Conservation (phyloP, 2,797 vertebrate genomes). For the Huso huso region DNA sequence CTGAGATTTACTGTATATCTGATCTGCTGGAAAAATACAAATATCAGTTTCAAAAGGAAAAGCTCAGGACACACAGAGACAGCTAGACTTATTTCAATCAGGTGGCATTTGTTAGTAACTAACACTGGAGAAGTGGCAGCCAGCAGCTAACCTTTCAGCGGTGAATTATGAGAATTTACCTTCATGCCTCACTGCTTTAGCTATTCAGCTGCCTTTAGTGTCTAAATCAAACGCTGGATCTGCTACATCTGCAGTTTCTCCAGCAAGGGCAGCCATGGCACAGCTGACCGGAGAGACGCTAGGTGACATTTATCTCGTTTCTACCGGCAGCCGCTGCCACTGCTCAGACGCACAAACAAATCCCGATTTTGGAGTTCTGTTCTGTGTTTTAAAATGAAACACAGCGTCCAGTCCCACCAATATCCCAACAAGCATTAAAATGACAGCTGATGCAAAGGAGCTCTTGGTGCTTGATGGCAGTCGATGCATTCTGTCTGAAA, state of each 20-base stretch:
- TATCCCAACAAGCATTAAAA: too few relatives aligned
- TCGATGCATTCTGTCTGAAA: too few relatives aligned
- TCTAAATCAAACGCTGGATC: constrained; percentile 89
- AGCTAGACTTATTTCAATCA: constrained; percentile 71
- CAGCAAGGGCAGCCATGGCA: constrained; percentile 65
- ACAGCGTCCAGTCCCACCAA: too few relatives aligned
- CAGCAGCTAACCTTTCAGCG: constrained; percentile 78
- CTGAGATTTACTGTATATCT: constrained; percentile 32
- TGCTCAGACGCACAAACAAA: constrained; percentile 31
- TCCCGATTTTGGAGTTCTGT: constrained; percentile 19
- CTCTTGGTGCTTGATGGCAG: too few relatives aligned
- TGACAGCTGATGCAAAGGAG: too few relatives aligned
- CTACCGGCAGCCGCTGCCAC: constrained; percentile 35
- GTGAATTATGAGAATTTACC: constrained; percentile 97
- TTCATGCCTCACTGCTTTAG: constrained; percentile 80
- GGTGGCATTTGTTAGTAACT: constrained; percentile 77
- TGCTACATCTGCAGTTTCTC: constrained; percentile 82
- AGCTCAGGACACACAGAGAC: constrained; percentile 47
- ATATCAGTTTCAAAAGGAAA: constrained; percentile 51
- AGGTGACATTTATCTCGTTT: constrained; percentile 59
- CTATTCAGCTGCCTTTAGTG: constrained; percentile 72
- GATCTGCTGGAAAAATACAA: constrained; percentile 35
- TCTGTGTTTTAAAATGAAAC: too few relatives aligned
- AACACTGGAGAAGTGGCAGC: constrained; percentile 66
- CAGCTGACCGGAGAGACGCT: constrained; percentile 43